These are phyloP conservation scores for Stenchaetothrips biformis DNA, from an alignment of 2,888 invertebrate genomes.

Conservation along the genomic window DNA sequence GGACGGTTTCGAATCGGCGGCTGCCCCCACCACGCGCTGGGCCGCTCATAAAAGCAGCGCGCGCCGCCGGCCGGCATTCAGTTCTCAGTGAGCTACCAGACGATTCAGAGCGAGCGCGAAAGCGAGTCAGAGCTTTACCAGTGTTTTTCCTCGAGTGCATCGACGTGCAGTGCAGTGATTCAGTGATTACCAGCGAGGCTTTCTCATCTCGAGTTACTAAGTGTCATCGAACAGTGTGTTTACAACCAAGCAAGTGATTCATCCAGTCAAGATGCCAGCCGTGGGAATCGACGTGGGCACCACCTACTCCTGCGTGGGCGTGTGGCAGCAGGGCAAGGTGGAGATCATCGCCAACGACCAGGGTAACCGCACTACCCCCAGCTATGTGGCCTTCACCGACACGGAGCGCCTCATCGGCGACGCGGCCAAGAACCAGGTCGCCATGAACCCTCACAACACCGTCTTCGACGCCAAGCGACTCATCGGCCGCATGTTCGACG, in stretches of 20 bases:
- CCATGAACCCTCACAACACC: constrained; percentile 67
- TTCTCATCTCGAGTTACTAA: neutral
- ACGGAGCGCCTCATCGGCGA: constrained; percentile 64
- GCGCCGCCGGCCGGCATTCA: neutral
- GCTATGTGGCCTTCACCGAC: constrained; percentile 53
- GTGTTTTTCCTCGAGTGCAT: neutral
- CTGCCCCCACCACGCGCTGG: neutral
- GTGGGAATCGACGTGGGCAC: constrained; percentile 83
- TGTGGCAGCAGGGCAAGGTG: constrained; percentile 76
- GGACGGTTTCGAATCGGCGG: neutral
- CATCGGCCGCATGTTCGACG: constrained; percentile 62
- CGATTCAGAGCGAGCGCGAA: neutral
- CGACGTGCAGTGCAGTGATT: neutral
- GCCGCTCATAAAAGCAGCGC: neutral
- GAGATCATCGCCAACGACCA: constrained; percentile 80
- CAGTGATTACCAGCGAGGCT: neutral
- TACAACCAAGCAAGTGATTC: neutral
- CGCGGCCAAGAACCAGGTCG: constrained; percentile 65
- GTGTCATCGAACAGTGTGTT: neutral
- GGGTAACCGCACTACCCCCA: constrained; percentile 49
- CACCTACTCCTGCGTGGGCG: constrained; percentile 79
- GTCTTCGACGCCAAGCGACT: constrained; percentile 59
- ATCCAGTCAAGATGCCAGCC: constrained; percentile 50
- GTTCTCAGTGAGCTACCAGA: neutral
- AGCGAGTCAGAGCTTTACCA: neutral